Conservation (phyloP, 2,888 invertebrate genomes). For the Cantharis nigra region DNA sequence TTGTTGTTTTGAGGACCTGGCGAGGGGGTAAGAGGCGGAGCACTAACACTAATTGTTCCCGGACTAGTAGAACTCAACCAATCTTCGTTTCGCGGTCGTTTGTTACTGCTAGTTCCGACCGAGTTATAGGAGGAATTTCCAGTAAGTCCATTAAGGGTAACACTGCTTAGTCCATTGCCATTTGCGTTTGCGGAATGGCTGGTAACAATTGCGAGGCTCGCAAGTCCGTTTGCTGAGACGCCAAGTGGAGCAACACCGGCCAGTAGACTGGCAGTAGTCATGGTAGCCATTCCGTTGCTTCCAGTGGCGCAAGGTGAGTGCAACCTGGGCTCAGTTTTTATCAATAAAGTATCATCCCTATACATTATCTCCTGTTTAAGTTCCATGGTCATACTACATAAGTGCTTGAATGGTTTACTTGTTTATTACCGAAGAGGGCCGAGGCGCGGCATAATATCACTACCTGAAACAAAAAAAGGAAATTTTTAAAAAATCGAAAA, state of each 20-base stretch:
- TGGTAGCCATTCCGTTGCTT: constrained; percentile 31
- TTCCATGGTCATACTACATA: constrained; percentile 56
- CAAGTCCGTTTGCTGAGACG: constrained; percentile 45
- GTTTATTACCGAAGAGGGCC: constrained; percentile 46
- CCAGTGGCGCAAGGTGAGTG: constrained; percentile 45
- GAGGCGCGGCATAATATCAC: constrained; percentile 51
- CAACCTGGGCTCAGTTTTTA: constrained; percentile 57
- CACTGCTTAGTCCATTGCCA: constrained; percentile 40
- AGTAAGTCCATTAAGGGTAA: constrained; percentile 36
- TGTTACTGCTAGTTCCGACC: constrained; percentile 30
- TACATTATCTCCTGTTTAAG: constrained; percentile 69
- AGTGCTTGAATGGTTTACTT: constrained; percentile 32
- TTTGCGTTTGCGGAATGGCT: constrained; percentile 29
- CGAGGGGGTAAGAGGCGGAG: constrained; percentile 69
- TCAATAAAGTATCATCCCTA: constrained; percentile 56
- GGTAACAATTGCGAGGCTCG: constrained; percentile 37
- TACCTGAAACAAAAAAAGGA: constrained; percentile 47
- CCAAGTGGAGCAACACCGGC: constrained; percentile 30
- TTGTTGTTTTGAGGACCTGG: constrained; percentile 60
- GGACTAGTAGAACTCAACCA: constrained; percentile 69
- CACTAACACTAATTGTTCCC: constrained; percentile 60
- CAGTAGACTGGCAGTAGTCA: constrained; percentile 42
- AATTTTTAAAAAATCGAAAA: background rate
- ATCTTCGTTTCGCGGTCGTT: constrained; percentile 59
- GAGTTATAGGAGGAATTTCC: constrained; percentile 22